Conservation (phyloP, 2,888 invertebrate species). For the Metacarcinus magister region DNA sequence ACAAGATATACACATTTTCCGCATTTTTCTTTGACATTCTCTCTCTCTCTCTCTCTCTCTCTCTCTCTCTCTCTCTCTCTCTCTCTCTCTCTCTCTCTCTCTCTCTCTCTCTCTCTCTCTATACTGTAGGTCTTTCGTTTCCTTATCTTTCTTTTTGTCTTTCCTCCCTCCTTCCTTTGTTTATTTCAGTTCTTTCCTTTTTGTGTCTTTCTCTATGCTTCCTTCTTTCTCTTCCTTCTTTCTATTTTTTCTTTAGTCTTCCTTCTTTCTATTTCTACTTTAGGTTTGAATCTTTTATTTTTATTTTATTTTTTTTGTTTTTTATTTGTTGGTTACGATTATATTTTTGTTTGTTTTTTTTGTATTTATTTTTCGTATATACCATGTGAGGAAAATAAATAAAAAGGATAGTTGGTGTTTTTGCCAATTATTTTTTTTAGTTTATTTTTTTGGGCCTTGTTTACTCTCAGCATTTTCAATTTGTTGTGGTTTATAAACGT, state of each 20-base stretch:
- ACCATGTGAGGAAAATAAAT: too few species aligned
- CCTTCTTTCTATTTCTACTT: too few species aligned
- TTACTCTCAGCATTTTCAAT: background rate
- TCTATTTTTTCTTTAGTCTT: too few species aligned
- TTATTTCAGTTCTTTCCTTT: background rate
- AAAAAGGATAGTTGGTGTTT: too few species aligned
- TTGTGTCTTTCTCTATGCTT: background rate
- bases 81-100: background rate
- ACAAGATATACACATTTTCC: background rate
- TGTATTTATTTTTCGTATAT: too few species aligned
- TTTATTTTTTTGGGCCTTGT: background rate
- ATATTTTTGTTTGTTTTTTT: too few species aligned
- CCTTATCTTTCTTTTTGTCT: background rate
- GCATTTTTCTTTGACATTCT: background rate
- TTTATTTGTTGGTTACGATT: too few species aligned
- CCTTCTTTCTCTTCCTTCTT: background rate
- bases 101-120: background rate
- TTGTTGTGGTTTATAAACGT: too few species aligned
- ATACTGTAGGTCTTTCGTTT: background rate
- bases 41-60: background rate
- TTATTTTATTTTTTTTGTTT: too few species aligned
- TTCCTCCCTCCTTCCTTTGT: background rate
- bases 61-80: background rate
- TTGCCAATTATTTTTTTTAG: background rate
- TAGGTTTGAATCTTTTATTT: too few species aligned